Percentiles rank a stretch among this genome's conserved stretches.
Conservation (phyloP, 2,888 invertebrate genomes). For the Pemphredon lugubris region DNA sequence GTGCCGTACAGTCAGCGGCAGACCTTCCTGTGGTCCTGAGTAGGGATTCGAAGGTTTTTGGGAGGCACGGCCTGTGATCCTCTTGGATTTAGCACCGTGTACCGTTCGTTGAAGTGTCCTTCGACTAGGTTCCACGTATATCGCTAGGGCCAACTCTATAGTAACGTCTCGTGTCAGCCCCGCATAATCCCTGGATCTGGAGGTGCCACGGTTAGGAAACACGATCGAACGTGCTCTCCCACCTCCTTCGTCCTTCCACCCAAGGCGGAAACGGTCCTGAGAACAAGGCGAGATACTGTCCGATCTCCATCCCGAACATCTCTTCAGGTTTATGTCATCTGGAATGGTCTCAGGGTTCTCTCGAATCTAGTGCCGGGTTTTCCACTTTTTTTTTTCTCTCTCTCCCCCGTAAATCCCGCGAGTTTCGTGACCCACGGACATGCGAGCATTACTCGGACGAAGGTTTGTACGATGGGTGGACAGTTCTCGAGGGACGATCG, state of each 20-base stretch:
- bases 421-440: no score
- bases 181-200: slow-evolving; percentile 76
- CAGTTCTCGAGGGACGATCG: no score
- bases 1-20: slow-evolving; percentile 47
- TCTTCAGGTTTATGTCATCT: slow-evolving; percentile 48
- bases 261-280: slow-evolving; percentile 52
- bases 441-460: no score
- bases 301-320: slow-evolving; percentile 50
- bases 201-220: slow-evolving; percentile 75
- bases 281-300: slow-evolving; percentile 57
- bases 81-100: slow-evolving; percentile 70
- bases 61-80: slow-evolving; percentile 63
- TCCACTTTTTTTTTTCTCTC: neutral
- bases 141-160: slow-evolving; percentile 54
- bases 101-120: slow-evolving; percentile 64
- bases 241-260: slow-evolving; percentile 48
- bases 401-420: no score
- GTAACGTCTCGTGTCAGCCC: slow-evolving; percentile 73
- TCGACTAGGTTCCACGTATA: slow-evolving; percentile 57
- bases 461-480: no score
- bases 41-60: slow-evolving; percentile 62
- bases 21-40: slow-evolving; percentile 44
- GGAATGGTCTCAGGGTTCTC: slow-evolving; percentile 43
- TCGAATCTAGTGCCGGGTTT: neutral
- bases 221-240: slow-evolving; percentile 70